Base-by-base conservation (phyloP, 1,140 invertebrate species). In the Plutomurus gul region DNA sequence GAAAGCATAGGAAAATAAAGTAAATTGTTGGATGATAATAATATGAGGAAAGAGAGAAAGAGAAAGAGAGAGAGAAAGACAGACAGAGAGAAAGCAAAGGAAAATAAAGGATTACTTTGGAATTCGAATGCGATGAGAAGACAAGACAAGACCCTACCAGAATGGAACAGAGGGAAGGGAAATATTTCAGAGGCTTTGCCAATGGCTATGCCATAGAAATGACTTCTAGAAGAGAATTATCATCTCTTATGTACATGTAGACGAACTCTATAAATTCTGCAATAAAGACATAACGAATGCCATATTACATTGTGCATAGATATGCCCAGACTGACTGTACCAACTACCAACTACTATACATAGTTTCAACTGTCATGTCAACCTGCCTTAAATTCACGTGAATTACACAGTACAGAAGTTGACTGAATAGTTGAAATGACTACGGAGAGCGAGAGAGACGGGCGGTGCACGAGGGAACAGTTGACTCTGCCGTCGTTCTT, bases 61-160 rank as follows among this genome's bases (percentile, higher is more conserved):
- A n/a, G n/a, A n/a, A 3, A 43, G 2, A 43, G 7, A 43, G n/a
- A 43, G 10, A 13, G 10, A 43, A n/a, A 18, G 25, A 25, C 22
- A 22, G 10, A 22, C 13, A 7, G 13, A n/a, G 25, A 33, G 27
- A 30, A 30, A 30, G 27, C 25, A 30, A n/a, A 27, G 56, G 56
- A 65, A 18, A 56, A 27, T 16, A 65, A 33, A 33, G 25, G 25
- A n/a, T 27, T 65, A 25, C 27, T 60, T 10, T 33, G 56, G 56
- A 65, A 65, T 65, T 65, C n/a, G 56, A 65, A 65, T 65, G 25
- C 36, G 56, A 65, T 25, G 27, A 65, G 56, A 65, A 65, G 39
- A 10, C 2, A 43, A 43, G 39, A 8, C 11, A 43, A n/a, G 39
- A n/a, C 11, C 10, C n/a, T 13, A 43, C 10, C 11, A 10, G 39